These are phyloP conservation scores for Pachydiplax longipennis DNA, from an alignment of 2,888 invertebrate species.

Conservation along the genomic window DNA sequence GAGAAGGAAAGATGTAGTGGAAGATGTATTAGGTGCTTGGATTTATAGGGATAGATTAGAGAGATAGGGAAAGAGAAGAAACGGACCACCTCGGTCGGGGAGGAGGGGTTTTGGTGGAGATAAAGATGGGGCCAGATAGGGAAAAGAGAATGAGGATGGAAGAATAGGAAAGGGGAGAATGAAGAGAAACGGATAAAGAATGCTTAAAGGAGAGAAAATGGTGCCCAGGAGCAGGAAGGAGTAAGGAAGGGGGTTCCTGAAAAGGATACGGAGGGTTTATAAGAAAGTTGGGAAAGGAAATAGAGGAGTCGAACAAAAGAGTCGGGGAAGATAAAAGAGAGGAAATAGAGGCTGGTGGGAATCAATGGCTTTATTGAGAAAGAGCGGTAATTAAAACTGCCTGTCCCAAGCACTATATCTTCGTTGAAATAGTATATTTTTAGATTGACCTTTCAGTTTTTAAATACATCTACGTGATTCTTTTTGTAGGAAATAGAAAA, in stretches of 20 bases:
- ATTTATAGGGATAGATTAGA: not conserved
- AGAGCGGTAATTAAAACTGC: not conserved
- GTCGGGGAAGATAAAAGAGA: not conserved
- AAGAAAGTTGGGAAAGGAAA: not conserved
- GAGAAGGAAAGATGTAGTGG: not conserved
- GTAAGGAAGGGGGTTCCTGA: not conserved
- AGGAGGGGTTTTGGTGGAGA: not conserved
- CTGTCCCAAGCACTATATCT: too few relatives aligned
- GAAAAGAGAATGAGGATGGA: not conserved
- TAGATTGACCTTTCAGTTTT: too few relatives aligned
- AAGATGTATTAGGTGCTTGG: not conserved
- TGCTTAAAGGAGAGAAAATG: not conserved
- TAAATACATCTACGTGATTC: too few relatives aligned
- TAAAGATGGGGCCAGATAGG: not conserved
- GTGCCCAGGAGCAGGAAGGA: not conserved
- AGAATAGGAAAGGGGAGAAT: not conserved
- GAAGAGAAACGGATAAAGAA: not conserved
- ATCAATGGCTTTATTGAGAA: not conserved
- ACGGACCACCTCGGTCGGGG: not conserved
- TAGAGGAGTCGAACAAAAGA: not conserved
- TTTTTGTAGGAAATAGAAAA: too few relatives aligned
- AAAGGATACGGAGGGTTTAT: not conserved
- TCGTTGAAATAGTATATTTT: too few relatives aligned
- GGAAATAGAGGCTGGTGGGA: not conserved
- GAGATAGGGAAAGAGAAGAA: not conserved